These are phyloP conservation scores for Emydocephalus ijimae DNA, from an alignment of 2,113 vertebrate species.

Conservation along the genomic window DNA sequence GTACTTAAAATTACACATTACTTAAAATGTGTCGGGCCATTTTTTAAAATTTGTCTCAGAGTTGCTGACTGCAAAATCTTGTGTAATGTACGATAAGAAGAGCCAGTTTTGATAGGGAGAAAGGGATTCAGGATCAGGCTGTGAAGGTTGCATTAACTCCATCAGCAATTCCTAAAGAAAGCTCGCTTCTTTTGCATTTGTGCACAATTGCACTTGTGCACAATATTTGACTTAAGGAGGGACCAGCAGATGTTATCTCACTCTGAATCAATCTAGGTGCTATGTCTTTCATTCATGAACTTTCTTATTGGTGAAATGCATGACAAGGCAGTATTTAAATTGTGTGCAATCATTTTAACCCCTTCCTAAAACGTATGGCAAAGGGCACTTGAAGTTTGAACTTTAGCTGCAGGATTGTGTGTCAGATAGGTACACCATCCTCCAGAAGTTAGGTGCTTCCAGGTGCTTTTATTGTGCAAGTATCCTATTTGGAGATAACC, in stretches of 20 bases:
- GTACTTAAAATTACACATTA: neutral
- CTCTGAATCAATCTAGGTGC: neutral
- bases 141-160: neutral
- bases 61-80: neutral
- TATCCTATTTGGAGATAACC: neutral
- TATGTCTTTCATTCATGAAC: neutral
- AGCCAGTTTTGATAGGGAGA: neutral
- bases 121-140: neutral
- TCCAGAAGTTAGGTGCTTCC: neutral
- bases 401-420: neutral
- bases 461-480: neutral
- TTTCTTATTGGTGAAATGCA: neutral
- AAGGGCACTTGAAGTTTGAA: neutral
- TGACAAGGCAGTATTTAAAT: neutral
- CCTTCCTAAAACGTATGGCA: neutral
- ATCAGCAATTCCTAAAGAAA: neutral
- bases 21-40: neutral
- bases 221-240: neutral
- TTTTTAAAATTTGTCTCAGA: neutral
- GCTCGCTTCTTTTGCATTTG: neutral
- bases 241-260: neutral
- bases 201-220: neutral
- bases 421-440: neutral
- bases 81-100: neutral
- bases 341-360: neutral